phyloP scores from a whole-genome alignment of 2,888 invertebrate genomes.

The Limnephilus auricula region DNA sequence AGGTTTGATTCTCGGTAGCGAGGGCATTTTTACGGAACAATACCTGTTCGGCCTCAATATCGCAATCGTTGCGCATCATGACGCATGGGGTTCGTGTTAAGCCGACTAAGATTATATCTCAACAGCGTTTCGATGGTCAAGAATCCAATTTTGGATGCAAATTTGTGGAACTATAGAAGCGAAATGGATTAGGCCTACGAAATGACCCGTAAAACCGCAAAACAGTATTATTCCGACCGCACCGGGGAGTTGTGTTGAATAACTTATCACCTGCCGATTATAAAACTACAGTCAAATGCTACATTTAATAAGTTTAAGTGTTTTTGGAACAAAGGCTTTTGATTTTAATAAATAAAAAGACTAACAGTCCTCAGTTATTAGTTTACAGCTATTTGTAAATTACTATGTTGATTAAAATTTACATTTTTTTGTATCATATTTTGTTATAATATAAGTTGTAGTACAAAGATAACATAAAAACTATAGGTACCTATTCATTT shows the following conservation, averaged over 20 bases:
- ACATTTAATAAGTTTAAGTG: background rate
- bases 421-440: no score
- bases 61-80: background rate
- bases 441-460: no score
- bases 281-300: background rate
- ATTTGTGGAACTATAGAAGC: background rate
- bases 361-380: no score
- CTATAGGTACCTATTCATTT: no score
- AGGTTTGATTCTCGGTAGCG: background rate
- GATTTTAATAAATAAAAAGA: no score
- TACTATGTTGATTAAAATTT: no score
- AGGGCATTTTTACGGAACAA: background rate
- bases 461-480: no score
- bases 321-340: no score
- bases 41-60: background rate
- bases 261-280: background rate
- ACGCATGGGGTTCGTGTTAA: constrained; percentile 8
- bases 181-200: background rate
- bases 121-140: background rate
- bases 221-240: background rate
- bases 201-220: background rate
- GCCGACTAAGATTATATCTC: background rate
- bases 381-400: no score
- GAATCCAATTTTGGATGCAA: background rate
- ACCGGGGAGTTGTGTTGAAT: background rate